Evolutionary conservation across 2,888 invertebrate species (phyloP), one percentile per base, ranked within the genome.

Genomic region (Cheiracanthium punctorium): DNA sequence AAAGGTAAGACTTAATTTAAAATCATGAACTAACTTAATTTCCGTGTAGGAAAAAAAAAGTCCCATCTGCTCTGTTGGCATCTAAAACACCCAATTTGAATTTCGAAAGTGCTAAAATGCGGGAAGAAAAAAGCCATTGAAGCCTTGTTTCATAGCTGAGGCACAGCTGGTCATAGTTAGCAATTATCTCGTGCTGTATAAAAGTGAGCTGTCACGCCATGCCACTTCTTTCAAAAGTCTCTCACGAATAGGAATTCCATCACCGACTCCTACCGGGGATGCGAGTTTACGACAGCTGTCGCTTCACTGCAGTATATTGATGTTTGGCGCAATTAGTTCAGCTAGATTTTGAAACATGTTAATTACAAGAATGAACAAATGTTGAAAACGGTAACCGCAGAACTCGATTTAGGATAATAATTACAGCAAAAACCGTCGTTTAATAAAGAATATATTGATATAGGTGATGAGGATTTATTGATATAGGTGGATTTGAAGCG

Each of bases 41-140:
- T n/a, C n/a, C n/a, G n/a, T n/a, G n/a, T n/a, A n/a, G n/a, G n/a
- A n/a, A n/a, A n/a, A n/a, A n/a, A 37, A 37, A 7, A 37, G 4
- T 37, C 37, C 37, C 37, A 37, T 37, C 37, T 48, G 43, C 43
- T 48, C 5, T 2, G 10, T 17, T 37, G 12, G 5, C 12, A 12
- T 10, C 37, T 37, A 5, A 12, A 33, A 10, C 43, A 43, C 41
- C 28, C 29, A 24, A 71, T 41, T 8, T 28, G 43, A n/a, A 48
- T 14, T 71, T 48, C 20, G 29, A 24, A 74, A 64, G 64, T 74
- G 37, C n/a, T 71, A 80, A 80, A 80, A 80, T 30, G 30, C 71
- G 30, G 41, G 29, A 64, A 67, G 41, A 65, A 41, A 30, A 17
- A 48, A 41, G 69, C 32, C 48, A 17, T 10, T 17, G 17, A 48